These are phyloP conservation scores for Salarias fasciatus DNA, from an alignment of 2,797 vertebrate genomes.

Conservation along the genomic window DNA sequence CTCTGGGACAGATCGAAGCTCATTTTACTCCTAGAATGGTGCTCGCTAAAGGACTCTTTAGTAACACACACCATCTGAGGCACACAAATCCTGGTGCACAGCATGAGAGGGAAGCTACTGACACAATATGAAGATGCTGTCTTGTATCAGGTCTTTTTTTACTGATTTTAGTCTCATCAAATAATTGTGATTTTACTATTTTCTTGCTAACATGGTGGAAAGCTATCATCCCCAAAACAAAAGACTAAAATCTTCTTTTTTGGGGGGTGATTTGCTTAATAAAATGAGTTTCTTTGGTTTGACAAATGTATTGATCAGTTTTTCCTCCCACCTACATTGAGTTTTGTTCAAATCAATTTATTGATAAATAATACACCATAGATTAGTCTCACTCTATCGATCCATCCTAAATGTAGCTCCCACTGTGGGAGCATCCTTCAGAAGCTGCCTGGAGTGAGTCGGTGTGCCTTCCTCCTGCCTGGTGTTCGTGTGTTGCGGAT, in stretches of 20 bases:
- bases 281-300: neutral
- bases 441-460: constrained; percentile 53
- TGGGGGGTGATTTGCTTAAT: no score
- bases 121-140: constrained; percentile 26
- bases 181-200: neutral
- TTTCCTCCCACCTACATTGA: constrained; percentile 8
- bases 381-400: constrained; percentile 9
- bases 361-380: constrained; percentile 1
- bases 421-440: constrained; percentile 19
- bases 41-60: constrained; percentile 66
- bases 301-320: constrained; percentile 4
- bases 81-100: constrained; percentile 44
- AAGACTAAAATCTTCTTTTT: no score
- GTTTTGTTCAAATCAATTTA: constrained; percentile 10
- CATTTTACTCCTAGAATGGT: constrained; percentile 75
- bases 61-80: constrained; percentile 59
- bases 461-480: constrained; percentile 55
- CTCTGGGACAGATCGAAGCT: constrained; percentile 83
- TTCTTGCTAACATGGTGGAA: no score
- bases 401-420: constrained; percentile 9
- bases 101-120: constrained; percentile 38
- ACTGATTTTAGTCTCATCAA: no score
- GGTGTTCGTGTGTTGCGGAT: constrained; percentile 52
- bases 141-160: no score
- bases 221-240: no score